phyloP scores from a whole-genome alignment of 2,113 vertebrate genomes.

The Actenoides hombroni region DNA sequence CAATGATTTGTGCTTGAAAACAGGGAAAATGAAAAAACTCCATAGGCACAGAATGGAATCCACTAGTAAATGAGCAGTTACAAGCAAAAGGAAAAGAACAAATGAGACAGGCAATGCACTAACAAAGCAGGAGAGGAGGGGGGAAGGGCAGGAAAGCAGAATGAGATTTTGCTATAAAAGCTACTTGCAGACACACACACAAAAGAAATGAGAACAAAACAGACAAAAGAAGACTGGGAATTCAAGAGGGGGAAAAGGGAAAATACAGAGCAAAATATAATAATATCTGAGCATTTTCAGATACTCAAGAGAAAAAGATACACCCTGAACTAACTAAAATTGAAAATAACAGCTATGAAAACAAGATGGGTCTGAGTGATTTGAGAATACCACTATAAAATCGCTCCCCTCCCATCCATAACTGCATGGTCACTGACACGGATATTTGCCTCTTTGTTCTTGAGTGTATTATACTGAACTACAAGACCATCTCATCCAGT shows the following conservation, averaged over 20 bases:
- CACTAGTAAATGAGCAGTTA: constrained; percentile 38
- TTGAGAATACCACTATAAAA: neutral
- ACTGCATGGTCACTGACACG: neutral
- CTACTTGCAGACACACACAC: constrained; percentile 41
- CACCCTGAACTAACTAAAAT: neutral
- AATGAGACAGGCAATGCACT: neutral
- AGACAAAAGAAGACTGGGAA: constrained; percentile 36
- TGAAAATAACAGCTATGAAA: constrained; percentile 22
- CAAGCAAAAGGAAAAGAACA: neutral
- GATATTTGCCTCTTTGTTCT: neutral
- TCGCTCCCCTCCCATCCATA: neutral
- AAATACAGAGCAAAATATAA: constrained; percentile 36
- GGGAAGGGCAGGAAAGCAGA: neutral
- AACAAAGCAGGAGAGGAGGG: neutral
- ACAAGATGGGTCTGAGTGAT: neutral
- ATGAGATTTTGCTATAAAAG: constrained; percentile 24
- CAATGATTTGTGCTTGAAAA: neutral
- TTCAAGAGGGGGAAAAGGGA: neutral
- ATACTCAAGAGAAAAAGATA: constrained; percentile 15
- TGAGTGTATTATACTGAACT: neutral
- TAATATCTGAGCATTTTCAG: constrained; percentile 25
- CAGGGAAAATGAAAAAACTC: neutral
- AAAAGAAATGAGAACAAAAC: constrained; percentile 49
- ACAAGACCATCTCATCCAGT: neutral
- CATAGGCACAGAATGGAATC: neutral